phyloP scores from a whole-genome alignment of 2,888 invertebrate species.

The Diadegma fenestrale region DNA sequence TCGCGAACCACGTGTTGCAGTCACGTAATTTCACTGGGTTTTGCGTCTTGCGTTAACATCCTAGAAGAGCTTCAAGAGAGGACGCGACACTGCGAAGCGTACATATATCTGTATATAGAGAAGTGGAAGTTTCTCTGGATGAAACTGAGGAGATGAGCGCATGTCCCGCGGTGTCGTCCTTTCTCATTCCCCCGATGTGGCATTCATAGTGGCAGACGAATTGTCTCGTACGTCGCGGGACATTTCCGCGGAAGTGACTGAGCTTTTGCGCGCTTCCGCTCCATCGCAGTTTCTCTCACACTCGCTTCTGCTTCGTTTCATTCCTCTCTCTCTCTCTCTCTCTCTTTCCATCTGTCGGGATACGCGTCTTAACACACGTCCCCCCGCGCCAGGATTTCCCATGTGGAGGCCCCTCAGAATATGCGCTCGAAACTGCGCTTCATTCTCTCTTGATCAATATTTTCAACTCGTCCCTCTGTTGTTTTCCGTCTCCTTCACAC shows the following conservation, averaged over 20 bases:
- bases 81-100: background rate
- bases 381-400: too few species aligned
- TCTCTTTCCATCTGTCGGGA: background rate
- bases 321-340: background rate
- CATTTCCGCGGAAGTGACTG: conserved; percentile 68
- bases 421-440: background rate
- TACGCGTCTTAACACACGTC: conserved; percentile 39
- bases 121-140: conserved; percentile 18
- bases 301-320: conserved; percentile 16
- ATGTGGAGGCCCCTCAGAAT: conserved; percentile 15
- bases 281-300: conserved; percentile 20
- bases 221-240: conserved; percentile 73
- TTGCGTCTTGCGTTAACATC: conserved; percentile 20
- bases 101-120: background rate
- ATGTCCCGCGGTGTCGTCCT: conserved; percentile 26
- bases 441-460: conserved; percentile 14
- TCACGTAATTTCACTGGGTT: conserved; percentile 69
- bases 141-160: conserved; percentile 42
- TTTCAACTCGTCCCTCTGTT: conserved; percentile 4
- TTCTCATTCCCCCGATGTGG: conserved; percentile 33
- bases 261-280: conserved; percentile 42
- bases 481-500: conserved; percentile 29
- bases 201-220: conserved; percentile 69
- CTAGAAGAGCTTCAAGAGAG: conserved; percentile 33
- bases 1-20: conserved; percentile 78